phyloP scores from a whole-genome alignment of 2,797 vertebrate genomes.

The Onychomys torridus region DNA sequence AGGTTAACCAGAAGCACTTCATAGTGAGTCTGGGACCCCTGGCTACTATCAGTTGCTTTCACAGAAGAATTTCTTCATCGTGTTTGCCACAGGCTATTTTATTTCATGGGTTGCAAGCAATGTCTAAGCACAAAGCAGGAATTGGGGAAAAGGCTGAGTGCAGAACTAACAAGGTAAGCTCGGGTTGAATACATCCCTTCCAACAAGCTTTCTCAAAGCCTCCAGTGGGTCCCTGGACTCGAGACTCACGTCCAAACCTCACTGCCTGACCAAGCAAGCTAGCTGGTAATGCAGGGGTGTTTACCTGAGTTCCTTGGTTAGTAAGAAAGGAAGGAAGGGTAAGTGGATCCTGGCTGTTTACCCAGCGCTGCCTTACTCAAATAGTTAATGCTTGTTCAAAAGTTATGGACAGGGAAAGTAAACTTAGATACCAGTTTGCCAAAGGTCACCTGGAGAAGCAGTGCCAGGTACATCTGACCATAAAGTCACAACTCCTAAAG shows the following conservation, averaged over 20 bases:
- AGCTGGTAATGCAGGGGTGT: not conserved
- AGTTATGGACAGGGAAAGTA: slow-evolving; percentile 34
- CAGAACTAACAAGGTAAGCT: not conserved
- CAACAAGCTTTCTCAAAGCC: not conserved
- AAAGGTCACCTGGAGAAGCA: not conserved
- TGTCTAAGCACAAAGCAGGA: slow-evolving; percentile 5
- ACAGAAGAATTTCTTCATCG: not conserved
- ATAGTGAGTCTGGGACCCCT: not conserved
- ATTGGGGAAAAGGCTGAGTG: not conserved
- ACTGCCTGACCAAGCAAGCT: not conserved
- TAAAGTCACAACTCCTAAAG: not conserved
- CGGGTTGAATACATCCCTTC: not conserved
- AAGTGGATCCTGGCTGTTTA: not conserved
- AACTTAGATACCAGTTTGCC: slow-evolving; percentile 43
- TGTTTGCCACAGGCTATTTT: not conserved
- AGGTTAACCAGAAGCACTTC: not conserved
- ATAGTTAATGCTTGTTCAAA: slow-evolving; percentile 49
- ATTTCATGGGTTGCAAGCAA: not conserved
- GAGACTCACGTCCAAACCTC: not conserved
- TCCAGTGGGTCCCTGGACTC: not conserved
- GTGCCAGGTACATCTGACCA: not conserved
- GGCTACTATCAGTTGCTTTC: not conserved
- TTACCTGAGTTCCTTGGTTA: not conserved
- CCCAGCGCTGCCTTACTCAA: not conserved
- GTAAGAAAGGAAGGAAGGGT: slow-evolving; percentile 6